Base-by-base conservation (phyloP, 2,113 vertebrate species). In the Lynx canadensis region DNA sequence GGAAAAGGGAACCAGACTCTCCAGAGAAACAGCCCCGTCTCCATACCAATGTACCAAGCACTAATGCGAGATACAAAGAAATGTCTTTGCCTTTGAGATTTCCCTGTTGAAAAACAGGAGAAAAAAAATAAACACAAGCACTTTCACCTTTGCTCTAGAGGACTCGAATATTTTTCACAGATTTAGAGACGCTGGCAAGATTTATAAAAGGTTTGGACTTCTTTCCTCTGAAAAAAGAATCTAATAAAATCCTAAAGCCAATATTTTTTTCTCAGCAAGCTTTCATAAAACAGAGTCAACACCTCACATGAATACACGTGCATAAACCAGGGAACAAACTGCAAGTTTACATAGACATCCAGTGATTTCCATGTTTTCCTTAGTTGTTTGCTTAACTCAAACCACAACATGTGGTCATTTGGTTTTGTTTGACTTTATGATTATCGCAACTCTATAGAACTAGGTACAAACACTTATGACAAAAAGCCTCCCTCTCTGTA, bases 161-260 rank as follows among this genome's bases (percentile, higher is more conserved):
- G 33, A 79, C 38, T 36, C 86, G 23, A 52, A 86, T 97, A 52
- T 80, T 97, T 96, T 97, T 93, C 92, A 96, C 29, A 97, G 84
- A 66, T 95, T 97, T 48, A 97, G 63, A 95, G 21, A 96, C 0
- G 4, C 29, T 97, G 45, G 11, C 48, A 69, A 84, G 7, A 85
- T 94, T 90, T 96, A 63, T 91, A 89, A 91, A 78, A 79, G 48
- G 16, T 95, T 65, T 97, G 52, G n/a, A 91, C 36, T 93, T 95
- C 71, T 91, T 78, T 89, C 38, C 63, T 94, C 85, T 65, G 69
- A 41, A 96, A 93, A 83, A 90, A 81, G 92, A 90, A 89, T 41
- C 55, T 94, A 95, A 96, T 89, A 97, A 97, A 96, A 89, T 97
- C 48, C 31, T 69, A 95, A 97, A 95, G 83, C 68, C 80, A 93